A percentile compares a stretch with the other conserved stretches of the same genome.
Conservation (phyloP, 2,888 invertebrate genomes). For the Stenolophus ochropezus region DNA sequence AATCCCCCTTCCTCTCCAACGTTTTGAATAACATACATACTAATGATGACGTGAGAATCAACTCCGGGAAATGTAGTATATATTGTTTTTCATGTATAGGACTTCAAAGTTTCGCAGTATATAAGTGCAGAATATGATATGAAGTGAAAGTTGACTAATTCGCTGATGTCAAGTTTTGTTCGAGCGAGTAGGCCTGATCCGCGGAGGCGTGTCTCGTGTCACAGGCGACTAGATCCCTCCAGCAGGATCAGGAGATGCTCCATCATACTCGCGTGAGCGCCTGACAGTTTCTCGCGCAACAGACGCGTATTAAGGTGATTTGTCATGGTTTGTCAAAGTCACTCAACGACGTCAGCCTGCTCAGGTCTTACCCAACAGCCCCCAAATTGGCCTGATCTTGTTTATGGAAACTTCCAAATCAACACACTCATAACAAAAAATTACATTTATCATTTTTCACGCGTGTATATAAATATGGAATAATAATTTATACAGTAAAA, state of each 20-base stretch:
- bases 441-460: too few species aligned
- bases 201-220: neutral
- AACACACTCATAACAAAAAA: too few species aligned
- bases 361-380: neutral
- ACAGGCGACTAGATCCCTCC: neutral
- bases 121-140: neutral
- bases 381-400: neutral
- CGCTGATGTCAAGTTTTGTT: neutral
- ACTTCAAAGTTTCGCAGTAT: too few species aligned
- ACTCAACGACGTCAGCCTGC: neutral
- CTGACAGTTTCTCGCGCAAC: conserved; percentile 24
- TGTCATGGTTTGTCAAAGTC: conserved; percentile 65
- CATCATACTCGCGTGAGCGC: conserved; percentile 24
- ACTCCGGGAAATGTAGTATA: too few species aligned
- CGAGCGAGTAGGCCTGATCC: too few species aligned
- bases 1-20: too few species aligned
- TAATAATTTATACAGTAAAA: too few species aligned
- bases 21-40: too few species aligned
- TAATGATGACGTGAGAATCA: too few species aligned
- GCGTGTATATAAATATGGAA: too few species aligned
- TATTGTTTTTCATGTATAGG: too few species aligned
- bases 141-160: neutral
- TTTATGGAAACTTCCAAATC: too few species aligned
- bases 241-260: conserved; percentile 2
- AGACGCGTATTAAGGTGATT: conserved; percentile 62